Evolutionary conservation across 2,797 vertebrate genomes (phyloP).

Genomic region (Peromyscus melanophrys): DNA sequence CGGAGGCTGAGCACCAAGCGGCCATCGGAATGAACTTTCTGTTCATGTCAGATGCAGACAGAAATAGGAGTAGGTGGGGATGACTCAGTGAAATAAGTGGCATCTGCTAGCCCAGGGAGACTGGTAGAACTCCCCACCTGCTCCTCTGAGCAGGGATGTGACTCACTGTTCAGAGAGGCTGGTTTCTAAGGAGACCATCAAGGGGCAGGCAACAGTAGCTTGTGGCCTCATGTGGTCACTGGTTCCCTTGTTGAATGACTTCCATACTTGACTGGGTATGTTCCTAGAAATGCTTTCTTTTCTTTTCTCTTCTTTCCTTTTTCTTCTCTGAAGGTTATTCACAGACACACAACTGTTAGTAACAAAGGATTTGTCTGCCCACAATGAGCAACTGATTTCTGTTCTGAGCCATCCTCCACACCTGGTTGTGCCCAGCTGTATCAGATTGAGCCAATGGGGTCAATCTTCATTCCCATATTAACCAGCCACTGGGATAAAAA

Average conservation of each 20-base stretch:
- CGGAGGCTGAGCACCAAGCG: neutral
- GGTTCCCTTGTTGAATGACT: neutral
- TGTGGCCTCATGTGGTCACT: neutral
- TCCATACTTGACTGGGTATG: neutral
- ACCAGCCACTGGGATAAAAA: neutral
- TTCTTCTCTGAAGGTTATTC: neutral
- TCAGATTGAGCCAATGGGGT: neutral
- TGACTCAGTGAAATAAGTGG: slow-evolving; percentile 35
- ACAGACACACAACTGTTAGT: neutral
- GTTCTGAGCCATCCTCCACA: neutral
- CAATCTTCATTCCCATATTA: neutral
- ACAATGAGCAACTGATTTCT: neutral
- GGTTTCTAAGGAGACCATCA: slow-evolving; percentile 65
- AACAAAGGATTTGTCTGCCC: slow-evolving; percentile 32
- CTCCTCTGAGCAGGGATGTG: neutral
- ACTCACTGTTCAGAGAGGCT: neutral
- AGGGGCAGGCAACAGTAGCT: neutral
- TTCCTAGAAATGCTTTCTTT: neutral
- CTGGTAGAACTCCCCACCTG: neutral
- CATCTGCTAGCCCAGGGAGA: neutral
- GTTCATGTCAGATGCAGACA: neutral
- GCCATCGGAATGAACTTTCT: neutral
- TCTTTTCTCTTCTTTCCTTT: neutral
- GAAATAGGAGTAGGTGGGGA: neutral
- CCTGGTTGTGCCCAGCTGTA: neutral